phyloP scores from a whole-genome alignment of 2,888 invertebrate genomes.

The Cosmorhoe ocellata region DNA sequence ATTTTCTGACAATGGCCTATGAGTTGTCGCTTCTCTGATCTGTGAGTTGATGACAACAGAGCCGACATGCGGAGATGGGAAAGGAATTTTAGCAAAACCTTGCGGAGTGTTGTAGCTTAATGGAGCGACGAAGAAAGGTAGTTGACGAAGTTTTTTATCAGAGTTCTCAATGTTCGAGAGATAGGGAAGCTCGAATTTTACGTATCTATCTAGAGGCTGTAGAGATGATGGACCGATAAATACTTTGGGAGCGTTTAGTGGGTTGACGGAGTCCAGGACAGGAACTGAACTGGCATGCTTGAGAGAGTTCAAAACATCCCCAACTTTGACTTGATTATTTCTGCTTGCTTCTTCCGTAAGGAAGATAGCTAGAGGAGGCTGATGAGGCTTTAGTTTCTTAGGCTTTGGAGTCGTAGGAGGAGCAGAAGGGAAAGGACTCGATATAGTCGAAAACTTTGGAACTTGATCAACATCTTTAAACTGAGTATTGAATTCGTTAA shows the following conservation, averaged over 20 bases:
- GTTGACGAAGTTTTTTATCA: slow-evolving; percentile 87
- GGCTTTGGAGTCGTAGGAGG: slow-evolving; percentile 72
- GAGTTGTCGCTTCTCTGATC: slow-evolving; percentile 55
- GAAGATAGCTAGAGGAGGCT: slow-evolving; percentile 92
- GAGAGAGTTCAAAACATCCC: slow-evolving; percentile 87
- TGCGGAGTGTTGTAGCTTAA: slow-evolving; percentile 91
- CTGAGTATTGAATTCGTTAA: slow-evolving; percentile 61
- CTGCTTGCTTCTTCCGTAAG: slow-evolving; percentile 81
- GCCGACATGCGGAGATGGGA: slow-evolving; percentile 93
- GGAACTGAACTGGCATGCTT: slow-evolving; percentile 88
- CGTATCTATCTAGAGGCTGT: slow-evolving; percentile 86
- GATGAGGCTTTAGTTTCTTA: slow-evolving; percentile 88
- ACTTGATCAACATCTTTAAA: slow-evolving; percentile 55
- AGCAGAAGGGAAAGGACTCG: slow-evolving; percentile 66
- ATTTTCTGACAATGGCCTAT: slow-evolving; percentile 36
- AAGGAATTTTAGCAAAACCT: slow-evolving; percentile 92
- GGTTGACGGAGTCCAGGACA: slow-evolving; percentile 88
- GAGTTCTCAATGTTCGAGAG: slow-evolving; percentile 88
- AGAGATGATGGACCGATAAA: slow-evolving; percentile 92
- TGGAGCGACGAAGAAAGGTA: slow-evolving; percentile 93
- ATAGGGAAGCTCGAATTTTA: slow-evolving; percentile 92
- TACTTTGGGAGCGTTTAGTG: slow-evolving; percentile 86
- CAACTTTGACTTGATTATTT: slow-evolving; percentile 81
- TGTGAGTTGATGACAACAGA: slow-evolving; percentile 89
- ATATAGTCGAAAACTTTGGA: slow-evolving; percentile 64